Evolutionary conservation across 1,140 invertebrate species (phyloP), one percentile per base, ranked within the genome.

Genomic region (Bacillus rossius): DNA sequence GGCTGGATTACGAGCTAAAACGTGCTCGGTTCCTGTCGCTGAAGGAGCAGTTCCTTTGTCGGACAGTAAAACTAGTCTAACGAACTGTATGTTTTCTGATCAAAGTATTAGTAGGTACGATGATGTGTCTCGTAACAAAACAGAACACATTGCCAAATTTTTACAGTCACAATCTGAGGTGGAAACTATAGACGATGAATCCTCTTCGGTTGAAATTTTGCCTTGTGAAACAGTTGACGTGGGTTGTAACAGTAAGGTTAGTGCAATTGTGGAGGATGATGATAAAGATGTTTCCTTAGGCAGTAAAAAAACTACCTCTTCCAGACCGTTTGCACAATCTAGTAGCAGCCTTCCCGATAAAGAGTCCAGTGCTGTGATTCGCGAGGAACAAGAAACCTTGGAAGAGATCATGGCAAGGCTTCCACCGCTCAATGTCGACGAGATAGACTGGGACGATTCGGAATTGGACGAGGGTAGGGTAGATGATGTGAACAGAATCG

Each of bases 1-100:
- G 52, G 87, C 87, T 38, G 85, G 89, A 67, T 75, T 92, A 57
- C 85, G 88, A 69, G 86, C 78, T 62, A 74, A 63, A 65, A 23
- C 64, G 60, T 29, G 26, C 40, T 41, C 40, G 52, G 50, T 45
- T 37, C 54, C 34, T 41, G 37, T 34, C 29, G 10, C 29, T 10
- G 29, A 34, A 34, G 29, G 41, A 54, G 22, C 20, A 47, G 37
- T 41, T 19, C 10, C 22, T 23, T 25, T 29, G n/a, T 51, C 52
- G 19, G 61, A 64, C 54, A 69, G 62, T 49, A 65, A 64, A 61
- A 61, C 49, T 45, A 61, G 56, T 51, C 45, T 62, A 20, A 45
- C 59, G 17, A 67, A 65, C 65, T 77, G 42, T 66, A 67, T 64
- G 38, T 19, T 57, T 50, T 23, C 29, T 7, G 29, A 34, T 34